Evolutionary conservation across 2,113 vertebrate genomes (phyloP), one percentile per base, ranked within the genome.

Genomic region (Anseranas semipalmata): DNA sequence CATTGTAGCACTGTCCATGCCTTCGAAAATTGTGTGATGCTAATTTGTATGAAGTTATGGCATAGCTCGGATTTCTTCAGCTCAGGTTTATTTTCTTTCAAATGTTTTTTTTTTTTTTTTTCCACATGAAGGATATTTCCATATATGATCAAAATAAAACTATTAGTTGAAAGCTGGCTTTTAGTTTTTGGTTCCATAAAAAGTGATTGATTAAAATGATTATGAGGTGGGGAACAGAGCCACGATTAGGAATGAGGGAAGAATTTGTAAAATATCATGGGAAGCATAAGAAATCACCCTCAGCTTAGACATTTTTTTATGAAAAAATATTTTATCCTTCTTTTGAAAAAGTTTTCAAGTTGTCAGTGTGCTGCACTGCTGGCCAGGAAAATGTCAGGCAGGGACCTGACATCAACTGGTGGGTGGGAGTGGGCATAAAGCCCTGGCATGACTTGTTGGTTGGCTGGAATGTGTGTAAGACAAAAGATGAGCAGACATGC

Each of bases 361-460:
- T 67, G 28, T 28, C 25, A n/a, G 28, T 4, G 32, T 50, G 43
- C 19, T 75, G 10, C 30, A 20, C 46, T 85, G 14, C 28, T 91
- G 21, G 9, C 24, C 37, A 56, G 35, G 22, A 65, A 77, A 41
- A 41, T 30, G 21, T 25, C 28, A 32, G 59, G 25, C 28, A 41
- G 25, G 32, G 39, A 8, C 12, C 68, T 2, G n/a, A 0, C 37
- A 46, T 4, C 25, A 50, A 0, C 7, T 28, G 21, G 10, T 52
- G 19, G 2, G 2, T 68, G 10, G 14, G 22, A 43, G 13, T 7
- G 28, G 35, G 9, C 25, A 48, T 62, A 82, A 82, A 81, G 15
- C 33, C 33, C 41, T 88, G 33, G 16, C 15, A 10, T 5, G 7
- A n/a, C 50, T 56, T 19, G 2, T 37, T 63, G 24, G 4, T 52